Evolutionary conservation across 2,113 vertebrate species (phyloP).

Genomic region (Epinephelus fuscoguttatus): DNA sequence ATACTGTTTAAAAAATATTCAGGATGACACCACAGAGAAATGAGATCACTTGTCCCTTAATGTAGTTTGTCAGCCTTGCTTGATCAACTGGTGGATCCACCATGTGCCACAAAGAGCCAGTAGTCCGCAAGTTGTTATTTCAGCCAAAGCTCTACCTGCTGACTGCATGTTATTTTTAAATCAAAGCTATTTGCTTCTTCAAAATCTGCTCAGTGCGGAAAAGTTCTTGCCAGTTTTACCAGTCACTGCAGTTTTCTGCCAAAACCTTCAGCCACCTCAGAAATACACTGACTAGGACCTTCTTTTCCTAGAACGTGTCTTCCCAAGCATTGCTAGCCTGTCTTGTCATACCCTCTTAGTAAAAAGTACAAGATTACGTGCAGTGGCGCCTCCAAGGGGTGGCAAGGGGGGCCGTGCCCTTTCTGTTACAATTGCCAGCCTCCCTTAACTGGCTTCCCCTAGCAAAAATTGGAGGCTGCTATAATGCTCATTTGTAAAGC

Average conservation of each 20-base stretch:
- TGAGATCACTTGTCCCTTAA: background rate
- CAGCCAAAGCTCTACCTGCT: background rate
- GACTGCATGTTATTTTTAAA: background rate
- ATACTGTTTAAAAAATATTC: background rate
- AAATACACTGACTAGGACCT: background rate
- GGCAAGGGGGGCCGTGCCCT: too few species aligned
- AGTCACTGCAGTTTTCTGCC: background rate
- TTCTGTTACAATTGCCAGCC: too few species aligned
- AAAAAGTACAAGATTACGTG: background rate
- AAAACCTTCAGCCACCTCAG: background rate
- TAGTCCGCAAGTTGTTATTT: background rate
- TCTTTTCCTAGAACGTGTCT: background rate
- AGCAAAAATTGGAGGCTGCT: too few species aligned
- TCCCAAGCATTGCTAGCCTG: too few species aligned
- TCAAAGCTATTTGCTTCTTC: background rate
- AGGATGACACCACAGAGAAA: background rate
- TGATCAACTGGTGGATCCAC: background rate
- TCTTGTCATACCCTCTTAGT: background rate
- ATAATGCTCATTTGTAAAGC: too few species aligned
- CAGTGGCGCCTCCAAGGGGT: too few species aligned
- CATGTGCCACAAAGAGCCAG: background rate
- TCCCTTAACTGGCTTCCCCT: too few species aligned
- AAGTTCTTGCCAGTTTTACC: background rate
- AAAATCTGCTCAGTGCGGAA: background rate
- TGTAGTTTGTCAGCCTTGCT: background rate